These are phyloP conservation scores for Synaphobranchus kaupii DNA, from an alignment of 2,797 vertebrate species.

Conservation along the genomic window DNA sequence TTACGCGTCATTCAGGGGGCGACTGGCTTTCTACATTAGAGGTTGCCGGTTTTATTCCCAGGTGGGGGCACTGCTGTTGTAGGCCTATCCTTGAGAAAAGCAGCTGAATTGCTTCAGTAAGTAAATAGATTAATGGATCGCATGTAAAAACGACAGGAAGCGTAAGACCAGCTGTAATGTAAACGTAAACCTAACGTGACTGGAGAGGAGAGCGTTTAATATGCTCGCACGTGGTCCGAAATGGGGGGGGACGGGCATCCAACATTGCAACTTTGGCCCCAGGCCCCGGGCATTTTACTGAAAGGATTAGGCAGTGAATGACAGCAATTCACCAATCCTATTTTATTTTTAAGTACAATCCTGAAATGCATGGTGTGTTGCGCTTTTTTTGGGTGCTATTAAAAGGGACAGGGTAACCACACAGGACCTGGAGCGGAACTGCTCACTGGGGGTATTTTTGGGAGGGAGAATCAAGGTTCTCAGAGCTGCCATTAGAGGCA, in stretches of 20 bases:
- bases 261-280: conserved; percentile 50
- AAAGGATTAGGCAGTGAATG: conserved; percentile 67
- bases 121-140: neutral
- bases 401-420: conserved; percentile 52
- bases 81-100: neutral
- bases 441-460: conserved; percentile 66
- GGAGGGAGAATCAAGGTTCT: conserved; percentile 38
- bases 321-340: conserved; percentile 52
- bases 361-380: conserved; percentile 56
- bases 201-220: neutral
- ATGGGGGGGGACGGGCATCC: neutral
- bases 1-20: neutral
- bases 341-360: conserved; percentile 64
- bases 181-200: no score
- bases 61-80: neutral
- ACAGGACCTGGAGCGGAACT: conserved; percentile 54
- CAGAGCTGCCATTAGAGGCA: conserved; percentile 47
- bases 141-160: neutral
- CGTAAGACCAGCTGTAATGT: neutral
- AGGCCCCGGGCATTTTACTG: conserved; percentile 56
- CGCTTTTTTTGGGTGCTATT: conserved; percentile 65
- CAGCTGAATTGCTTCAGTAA: neutral
- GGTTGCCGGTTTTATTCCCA: neutral
- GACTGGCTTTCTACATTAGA: neutral
- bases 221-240: neutral